Percentiles rank a stretch among this genome's conserved stretches.
phyloP scores from a whole-genome alignment of 2,888 invertebrate genomes.

The Auanema freiburgensis region DNA sequence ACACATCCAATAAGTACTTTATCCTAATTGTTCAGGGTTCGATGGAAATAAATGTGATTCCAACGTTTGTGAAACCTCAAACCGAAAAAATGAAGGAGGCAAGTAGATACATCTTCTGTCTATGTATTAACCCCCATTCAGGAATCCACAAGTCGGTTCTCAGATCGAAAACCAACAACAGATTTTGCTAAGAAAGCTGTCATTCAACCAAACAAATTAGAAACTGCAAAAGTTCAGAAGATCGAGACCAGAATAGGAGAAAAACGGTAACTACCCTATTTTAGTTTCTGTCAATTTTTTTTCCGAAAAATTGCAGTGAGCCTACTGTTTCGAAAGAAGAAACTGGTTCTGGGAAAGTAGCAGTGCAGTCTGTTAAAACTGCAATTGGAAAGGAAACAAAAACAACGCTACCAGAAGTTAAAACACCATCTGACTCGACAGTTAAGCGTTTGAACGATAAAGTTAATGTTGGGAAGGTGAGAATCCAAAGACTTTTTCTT shows the following conservation, averaged over 20 bases:
- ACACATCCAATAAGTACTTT: too few species aligned
- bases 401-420: too few species aligned
- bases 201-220: conserved; percentile 53
- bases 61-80: conserved; percentile 42
- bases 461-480: too few species aligned
- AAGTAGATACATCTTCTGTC: conserved; percentile 2
- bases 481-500: too few species aligned
- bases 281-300: too few species aligned
- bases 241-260: conserved; percentile 29
- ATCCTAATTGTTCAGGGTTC: conserved; percentile 24
- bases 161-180: conserved; percentile 46
- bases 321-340: too few species aligned
- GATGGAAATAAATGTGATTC: conserved; percentile 34
- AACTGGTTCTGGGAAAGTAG: too few species aligned
- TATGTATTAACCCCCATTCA: conserved; percentile 19
- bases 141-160: conserved; percentile 38
- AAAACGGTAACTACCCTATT: too few species aligned
- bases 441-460: too few species aligned
- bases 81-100: conserved; percentile 36
- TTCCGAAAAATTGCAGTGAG: too few species aligned
- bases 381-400: not conserved
- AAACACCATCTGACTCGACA: too few species aligned
- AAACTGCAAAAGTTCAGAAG: conserved; percentile 41
- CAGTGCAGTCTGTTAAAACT: not conserved
- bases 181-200: conserved; percentile 59